Percentiles rank a stretch among this genome's conserved stretches.
phyloP scores from a whole-genome alignment of 2,797 vertebrate genomes.

The Parauchenoglanis punctatus region DNA sequence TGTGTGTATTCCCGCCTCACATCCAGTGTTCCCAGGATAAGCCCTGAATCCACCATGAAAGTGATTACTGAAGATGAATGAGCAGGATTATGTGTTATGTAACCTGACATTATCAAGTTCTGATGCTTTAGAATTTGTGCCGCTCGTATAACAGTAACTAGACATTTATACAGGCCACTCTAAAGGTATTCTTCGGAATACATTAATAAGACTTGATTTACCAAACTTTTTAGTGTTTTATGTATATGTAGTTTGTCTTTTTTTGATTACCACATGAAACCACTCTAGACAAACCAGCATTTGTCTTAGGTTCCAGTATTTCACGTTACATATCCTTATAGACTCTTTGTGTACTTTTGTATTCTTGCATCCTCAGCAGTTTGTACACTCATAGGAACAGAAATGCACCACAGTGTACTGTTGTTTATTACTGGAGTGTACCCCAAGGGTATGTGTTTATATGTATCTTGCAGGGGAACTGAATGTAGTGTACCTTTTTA shows the following conservation, averaged over 20 bases:
- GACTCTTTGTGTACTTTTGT: not conserved
- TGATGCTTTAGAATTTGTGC: not conserved
- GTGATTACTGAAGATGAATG: slow-evolving; percentile 5
- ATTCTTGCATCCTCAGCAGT: slow-evolving; percentile 1
- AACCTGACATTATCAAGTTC: not conserved
- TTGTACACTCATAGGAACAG: not conserved
- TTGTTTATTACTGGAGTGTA: not conserved
- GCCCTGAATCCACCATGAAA: not conserved
- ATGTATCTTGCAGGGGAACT: not conserved
- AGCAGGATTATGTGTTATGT: not conserved
- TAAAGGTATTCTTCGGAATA: not conserved
- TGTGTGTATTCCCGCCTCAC: not conserved
- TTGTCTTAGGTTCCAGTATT: not conserved
- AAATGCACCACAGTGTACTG: not conserved
- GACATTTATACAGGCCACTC: not conserved
- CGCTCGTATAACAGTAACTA: not conserved
- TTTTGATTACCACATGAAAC: not conserved
- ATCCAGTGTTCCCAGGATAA: not conserved
- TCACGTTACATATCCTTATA: not conserved
- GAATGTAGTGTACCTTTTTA: not conserved
- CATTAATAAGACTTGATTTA: not conserved
- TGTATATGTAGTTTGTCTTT: not conserved
- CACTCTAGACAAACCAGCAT: not conserved
- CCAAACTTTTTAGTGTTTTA: not conserved
- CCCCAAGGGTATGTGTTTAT: not conserved